Conservation (phyloP, 2,113 vertebrate species). For the Mohoua ochrocephala region DNA sequence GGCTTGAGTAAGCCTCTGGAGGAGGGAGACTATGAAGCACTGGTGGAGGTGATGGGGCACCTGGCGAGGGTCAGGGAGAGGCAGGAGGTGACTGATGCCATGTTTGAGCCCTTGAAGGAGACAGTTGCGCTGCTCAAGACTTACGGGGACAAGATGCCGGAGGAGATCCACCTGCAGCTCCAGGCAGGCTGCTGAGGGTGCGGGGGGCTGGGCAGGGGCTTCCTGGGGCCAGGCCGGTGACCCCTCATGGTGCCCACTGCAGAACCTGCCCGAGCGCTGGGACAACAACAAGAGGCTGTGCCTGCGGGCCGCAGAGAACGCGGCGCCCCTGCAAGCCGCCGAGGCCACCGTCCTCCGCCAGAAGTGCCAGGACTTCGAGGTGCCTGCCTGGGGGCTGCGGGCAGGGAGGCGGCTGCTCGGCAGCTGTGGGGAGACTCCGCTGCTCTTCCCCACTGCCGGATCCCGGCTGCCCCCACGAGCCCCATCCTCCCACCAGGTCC, state of each 20-base stretch:
- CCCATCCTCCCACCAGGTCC: neutral
- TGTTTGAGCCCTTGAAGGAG: slow-evolving; percentile 76
- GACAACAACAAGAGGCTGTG: slow-evolving; percentile 71
- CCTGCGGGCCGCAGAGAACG: slow-evolving; percentile 60
- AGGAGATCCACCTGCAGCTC: slow-evolving; percentile 66
- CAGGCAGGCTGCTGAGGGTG: neutral
- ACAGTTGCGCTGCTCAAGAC: slow-evolving; percentile 65
- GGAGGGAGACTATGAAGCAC: slow-evolving; percentile 66
- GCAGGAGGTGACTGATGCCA: slow-evolving; percentile 36
- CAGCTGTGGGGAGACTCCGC: accelerated
- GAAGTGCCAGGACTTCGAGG: slow-evolving; percentile 76
- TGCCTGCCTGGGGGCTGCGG: neutral
- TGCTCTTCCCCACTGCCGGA: accelerated
- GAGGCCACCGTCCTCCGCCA: slow-evolving; percentile 60
- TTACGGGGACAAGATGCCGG: slow-evolving; percentile 70
- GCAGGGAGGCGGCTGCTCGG: accelerated
- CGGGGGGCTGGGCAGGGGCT: accelerated
- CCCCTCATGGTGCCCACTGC: accelerated
- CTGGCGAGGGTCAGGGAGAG: slow-evolving; percentile 69
- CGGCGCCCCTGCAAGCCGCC: slow-evolving; percentile 67
- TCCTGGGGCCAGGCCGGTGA: neutral
- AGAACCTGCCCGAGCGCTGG: slow-evolving; percentile 78
- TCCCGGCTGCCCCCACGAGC: neutral
- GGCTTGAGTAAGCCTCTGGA: slow-evolving; percentile 61
- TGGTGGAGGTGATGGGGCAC: slow-evolving; percentile 71